Evolutionary conservation across 2,888 invertebrate species (phyloP), one percentile per base, ranked within the genome.

Genomic region (Lepidocyrtinus sp.): DNA sequence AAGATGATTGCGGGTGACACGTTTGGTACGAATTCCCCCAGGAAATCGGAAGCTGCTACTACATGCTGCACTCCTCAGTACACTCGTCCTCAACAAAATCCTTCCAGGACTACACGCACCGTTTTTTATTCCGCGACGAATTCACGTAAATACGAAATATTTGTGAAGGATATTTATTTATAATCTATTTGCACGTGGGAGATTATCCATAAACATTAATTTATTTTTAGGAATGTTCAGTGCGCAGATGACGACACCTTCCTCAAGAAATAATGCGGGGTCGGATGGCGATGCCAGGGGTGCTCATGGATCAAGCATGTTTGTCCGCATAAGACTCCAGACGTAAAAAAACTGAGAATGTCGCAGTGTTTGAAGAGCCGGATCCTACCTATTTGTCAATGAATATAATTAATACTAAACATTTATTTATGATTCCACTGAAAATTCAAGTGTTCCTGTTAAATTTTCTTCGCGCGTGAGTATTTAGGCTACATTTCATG

Each of bases 1-100:
- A n/a, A n/a, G n/a, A 77, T 77, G 77, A 77, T 77, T 67, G 77
- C 71, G 27, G 71, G n/a, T n/a, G n/a, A 71, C 45, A 63, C 63
- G 19, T 76, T 69, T 63, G 75, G 67, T 46, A 67, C 55, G 7
- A 17, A 65, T 17, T 67, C 77, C 1, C 22, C 72, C 17, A 65
- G 71, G 72, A 45, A 59, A 7, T 71, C 77, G 22, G 77, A 77
- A 46, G 72, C 27, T 65, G 77, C 77, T 25, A 72, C 71, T 12
- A 71, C 77, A 22, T 77, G 77, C 27, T 67, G 71, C 67, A 71
- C 77, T n/a, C 77, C 77, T n/a, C 71, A 71, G 17, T 67, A 77
- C 36, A 71, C 19, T 21, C 64, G 27, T 45, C 75, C 59, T 0
- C 75, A 68, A 21, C 77, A 77, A 17, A 77, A 77, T 61, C 77